Base-by-base conservation (phyloP, 2,797 vertebrate species). In the Myotis findleyi region DNA sequence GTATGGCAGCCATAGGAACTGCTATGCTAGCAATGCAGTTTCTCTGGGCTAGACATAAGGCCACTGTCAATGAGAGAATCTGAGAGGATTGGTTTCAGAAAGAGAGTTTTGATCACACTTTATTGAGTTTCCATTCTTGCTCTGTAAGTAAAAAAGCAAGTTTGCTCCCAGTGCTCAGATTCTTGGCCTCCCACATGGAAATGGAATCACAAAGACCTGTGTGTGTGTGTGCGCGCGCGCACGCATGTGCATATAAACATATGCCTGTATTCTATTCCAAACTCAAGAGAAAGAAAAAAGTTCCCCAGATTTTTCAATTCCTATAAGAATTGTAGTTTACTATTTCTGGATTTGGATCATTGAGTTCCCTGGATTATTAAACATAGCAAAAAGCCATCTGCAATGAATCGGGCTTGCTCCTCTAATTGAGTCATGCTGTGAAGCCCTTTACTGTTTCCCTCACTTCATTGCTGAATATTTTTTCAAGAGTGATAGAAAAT, bases 381-480 rank as follows among this genome's bases (percentile, higher is more conserved):
- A 98, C 98, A 98, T 98, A 98, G 96, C 97, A 98, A 98, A 98
- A 98, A 98, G 98, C 98, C 98, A 98, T 98, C 98, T 98, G 98
- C 98, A 98, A 98, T 98, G 98, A 98, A 98, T 98, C 97, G 98
- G 98, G 98, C 98, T 98, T 98, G 98, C 98, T 98, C 98, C 97
- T 98, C 98, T 98, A 98, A 97, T 55, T 21, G 98, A 97, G 97
- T 97, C 97, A 97, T 98, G 96, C 98, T 98, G 98, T 95, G 98
- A 96, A 98, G 96, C 97, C 96, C 95, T 97, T 98, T 94, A 90
- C 97, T 97, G 98, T 97, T 98, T 98, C 96, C 97, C 95, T 98
- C 97, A 89, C 98, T 98, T 97, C 95, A 83, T 94, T 97, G 98
- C 98, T 97, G 97, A 98, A 97, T 96, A 94, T 98, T 98, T 96